Conservation (phyloP, 1,140 invertebrate species). For the Formica selysi region DNA sequence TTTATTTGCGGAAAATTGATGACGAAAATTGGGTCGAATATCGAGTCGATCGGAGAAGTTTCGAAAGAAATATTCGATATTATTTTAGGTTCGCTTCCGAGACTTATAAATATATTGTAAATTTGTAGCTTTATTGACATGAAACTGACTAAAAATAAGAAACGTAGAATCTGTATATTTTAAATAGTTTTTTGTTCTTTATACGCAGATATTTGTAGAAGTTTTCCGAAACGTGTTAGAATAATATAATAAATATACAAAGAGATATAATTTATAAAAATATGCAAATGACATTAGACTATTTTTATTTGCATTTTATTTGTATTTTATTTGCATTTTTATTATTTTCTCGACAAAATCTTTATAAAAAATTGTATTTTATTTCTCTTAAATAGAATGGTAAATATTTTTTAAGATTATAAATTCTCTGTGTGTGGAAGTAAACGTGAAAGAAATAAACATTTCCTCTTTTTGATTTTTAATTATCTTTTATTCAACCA, state of each 20-base stretch:
- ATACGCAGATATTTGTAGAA: neutral
- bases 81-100: neutral
- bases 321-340: too few species aligned
- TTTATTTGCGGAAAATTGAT: neutral
- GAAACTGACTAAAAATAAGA: neutral
- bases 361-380: too few species aligned
- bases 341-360: too few species aligned
- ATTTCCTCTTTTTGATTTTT: too few species aligned
- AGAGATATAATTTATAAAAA: too few species aligned
- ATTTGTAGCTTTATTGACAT: neutral
- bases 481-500: too few species aligned
- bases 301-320: too few species aligned
- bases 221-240: neutral
- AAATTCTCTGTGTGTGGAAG: too few species aligned
- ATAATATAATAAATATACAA: neutral
- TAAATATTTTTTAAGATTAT: too few species aligned
- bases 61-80: neutral
- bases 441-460: too few species aligned
- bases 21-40: slow-evolving; percentile 19
- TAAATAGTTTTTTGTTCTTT: neutral
- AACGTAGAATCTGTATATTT: neutral
- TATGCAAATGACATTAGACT: too few species aligned
- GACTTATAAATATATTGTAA: neutral
- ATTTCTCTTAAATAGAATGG: too few species aligned
- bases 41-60: neutral